phyloP scores from a whole-genome alignment of 2,797 vertebrate genomes.

The Oreortyx pictus region DNA sequence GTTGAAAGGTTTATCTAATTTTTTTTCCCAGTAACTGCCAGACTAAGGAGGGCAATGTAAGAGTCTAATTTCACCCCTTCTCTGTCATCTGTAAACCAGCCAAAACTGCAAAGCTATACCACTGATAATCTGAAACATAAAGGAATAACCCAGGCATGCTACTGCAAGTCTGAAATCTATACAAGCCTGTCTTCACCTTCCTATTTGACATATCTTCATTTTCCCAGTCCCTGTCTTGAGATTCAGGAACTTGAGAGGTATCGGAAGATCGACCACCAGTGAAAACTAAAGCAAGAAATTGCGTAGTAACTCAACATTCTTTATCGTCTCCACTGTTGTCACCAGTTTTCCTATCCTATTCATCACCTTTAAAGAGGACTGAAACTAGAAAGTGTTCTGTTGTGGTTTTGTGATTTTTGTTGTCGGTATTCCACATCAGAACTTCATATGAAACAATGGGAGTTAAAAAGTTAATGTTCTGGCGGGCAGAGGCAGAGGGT shows the following conservation, averaged over 20 bases:
- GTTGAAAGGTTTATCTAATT: neutral
- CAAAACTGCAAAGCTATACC: neutral
- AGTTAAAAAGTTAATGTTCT: no score
- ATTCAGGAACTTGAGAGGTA: neutral
- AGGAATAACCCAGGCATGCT: conserved; percentile 10
- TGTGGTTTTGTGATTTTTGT: no score
- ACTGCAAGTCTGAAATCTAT: neutral
- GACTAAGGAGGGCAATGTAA: rapidly evolving
- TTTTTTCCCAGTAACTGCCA: neutral
- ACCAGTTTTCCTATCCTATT: neutral
- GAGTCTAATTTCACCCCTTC: conserved; percentile 10
- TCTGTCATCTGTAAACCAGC: conserved; percentile 19
- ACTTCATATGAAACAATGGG: no score
- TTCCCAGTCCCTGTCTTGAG: neutral
- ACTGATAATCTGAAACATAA: conserved; percentile 39
- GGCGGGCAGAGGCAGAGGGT: no score
- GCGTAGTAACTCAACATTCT: neutral
- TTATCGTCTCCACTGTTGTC: neutral
- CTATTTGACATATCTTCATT: neutral
- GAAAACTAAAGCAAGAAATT: neutral
- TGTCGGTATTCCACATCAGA: no score
- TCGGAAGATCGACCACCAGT: neutral
- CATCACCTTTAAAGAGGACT: neutral
- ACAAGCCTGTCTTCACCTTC: neutral
- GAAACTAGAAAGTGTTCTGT: neutral